These are phyloP conservation scores for Tricholauxania praeusta DNA, from an alignment of 2,888 invertebrate genomes.

Conservation along the genomic window DNA sequence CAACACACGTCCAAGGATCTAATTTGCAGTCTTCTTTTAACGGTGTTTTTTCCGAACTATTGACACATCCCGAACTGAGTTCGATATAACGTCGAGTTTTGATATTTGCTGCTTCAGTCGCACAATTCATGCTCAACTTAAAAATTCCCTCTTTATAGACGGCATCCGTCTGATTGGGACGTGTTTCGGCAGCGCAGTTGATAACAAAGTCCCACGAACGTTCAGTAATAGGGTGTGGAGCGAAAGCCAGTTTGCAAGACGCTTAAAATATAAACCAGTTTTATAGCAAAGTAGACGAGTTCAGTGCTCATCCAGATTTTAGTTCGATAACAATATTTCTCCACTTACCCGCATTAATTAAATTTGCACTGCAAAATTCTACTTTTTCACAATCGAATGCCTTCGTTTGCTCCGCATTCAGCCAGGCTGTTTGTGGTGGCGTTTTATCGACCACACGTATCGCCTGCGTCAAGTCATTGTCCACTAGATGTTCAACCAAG, in stretches of 20 bases:
- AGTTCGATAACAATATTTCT: neutral
- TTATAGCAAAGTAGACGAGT: constrained; percentile 3
- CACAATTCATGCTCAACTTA: constrained; percentile 86
- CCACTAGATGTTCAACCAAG: constrained; percentile 83
- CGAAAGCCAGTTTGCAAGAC: constrained; percentile 84
- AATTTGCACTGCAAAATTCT: constrained; percentile 91
- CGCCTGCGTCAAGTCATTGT: constrained; percentile 79
- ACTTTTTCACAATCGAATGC: constrained; percentile 82
- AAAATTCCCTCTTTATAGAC: constrained; percentile 92
- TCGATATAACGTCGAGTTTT: constrained; percentile 82
- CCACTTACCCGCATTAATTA: constrained; percentile 84
- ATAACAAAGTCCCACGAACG: constrained; percentile 82
- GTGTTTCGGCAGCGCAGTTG: constrained; percentile 93
- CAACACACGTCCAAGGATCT: constrained; percentile 89
- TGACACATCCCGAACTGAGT: constrained; percentile 86
- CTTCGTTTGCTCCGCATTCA: constrained; percentile 80
- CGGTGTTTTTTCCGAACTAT: constrained; percentile 81
- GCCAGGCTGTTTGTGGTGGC: constrained; percentile 92
- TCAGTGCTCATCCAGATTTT: neutral
- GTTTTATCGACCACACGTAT: constrained; percentile 91
- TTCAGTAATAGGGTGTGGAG: constrained; percentile 70
- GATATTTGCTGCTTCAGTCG: constrained; percentile 78
- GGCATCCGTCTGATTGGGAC: constrained; percentile 87
- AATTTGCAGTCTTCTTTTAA: constrained; percentile 81
- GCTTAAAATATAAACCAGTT: constrained; percentile 70